Conservation (phyloP, 2,113 vertebrate species). For the Pipra filicauda region DNA sequence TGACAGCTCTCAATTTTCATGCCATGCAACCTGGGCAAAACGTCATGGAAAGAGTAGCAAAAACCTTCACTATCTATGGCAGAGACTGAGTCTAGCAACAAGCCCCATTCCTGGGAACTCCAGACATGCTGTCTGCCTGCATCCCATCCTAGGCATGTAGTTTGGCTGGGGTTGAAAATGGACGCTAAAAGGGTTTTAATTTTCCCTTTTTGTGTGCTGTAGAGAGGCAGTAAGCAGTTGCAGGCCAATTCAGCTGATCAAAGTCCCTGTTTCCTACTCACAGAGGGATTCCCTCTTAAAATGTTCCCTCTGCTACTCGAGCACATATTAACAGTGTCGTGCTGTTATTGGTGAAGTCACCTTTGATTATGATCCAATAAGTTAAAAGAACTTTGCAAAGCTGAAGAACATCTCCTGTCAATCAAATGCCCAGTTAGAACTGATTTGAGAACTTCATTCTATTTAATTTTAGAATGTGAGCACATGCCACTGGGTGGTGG, state of each 20-base stretch:
- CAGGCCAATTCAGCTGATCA: background rate
- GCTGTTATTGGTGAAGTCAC: background rate
- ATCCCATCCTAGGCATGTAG: background rate
- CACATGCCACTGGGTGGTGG: background rate
- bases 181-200: background rate
- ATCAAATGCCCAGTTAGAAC: background rate
- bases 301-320: background rate
- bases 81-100: background rate
- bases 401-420: background rate
- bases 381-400: background rate
- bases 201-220: background rate
- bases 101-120: background rate
- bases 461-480: background rate
- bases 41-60: background rate
- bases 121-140: background rate
- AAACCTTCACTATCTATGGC: rapidly evolving
- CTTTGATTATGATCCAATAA: background rate
- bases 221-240: background rate
- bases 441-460: background rate
- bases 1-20: background rate
- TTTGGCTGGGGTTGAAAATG: background rate
- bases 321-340: background rate
- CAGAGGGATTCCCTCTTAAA: background rate
- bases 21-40: background rate
- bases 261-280: background rate